These are phyloP conservation scores for Ophiothrix spiculata DNA, from an alignment of 35 echinoderm and acorn worm genomes.

Conservation along the genomic window DNA sequence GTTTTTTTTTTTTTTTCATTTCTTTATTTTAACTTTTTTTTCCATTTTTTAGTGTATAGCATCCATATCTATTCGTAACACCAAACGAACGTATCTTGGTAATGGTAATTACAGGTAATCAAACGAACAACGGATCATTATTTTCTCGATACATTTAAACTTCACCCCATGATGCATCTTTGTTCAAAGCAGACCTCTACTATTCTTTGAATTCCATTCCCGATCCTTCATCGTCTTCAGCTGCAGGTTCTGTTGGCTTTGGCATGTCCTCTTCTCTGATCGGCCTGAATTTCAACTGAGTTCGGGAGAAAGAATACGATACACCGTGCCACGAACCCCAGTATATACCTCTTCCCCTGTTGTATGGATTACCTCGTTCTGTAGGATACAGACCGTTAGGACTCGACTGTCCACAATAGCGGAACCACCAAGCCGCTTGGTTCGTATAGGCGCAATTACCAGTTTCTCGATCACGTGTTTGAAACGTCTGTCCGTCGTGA, in stretches of 20 bases:
- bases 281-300: conserved; percentile 43
- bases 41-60: too few species aligned
- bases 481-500: conserved; percentile 25
- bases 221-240: too few species aligned
- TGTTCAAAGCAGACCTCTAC: too few species aligned
- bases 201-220: too few species aligned
- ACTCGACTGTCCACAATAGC: not conserved
- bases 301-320: conserved; percentile 20
- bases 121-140: too few species aligned
- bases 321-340: conserved; percentile 39
- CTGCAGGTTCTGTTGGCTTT: not conserved
- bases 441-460: conserved; percentile 25
- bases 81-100: too few species aligned
- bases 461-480: conserved; percentile 41
- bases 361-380: conserved; percentile 15
- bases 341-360: conserved; percentile 17
- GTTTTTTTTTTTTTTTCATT: too few species aligned
- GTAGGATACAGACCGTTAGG: conserved; percentile 41
- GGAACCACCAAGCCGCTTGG: conserved; percentile 53
- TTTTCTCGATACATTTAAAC: too few species aligned
- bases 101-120: too few species aligned
- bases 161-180: too few species aligned
- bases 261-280: not conserved
- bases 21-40: too few species aligned
- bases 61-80: too few species aligned